These are phyloP conservation scores for Lasioglossum baleicum DNA, from an alignment of 1,140 invertebrate genomes.

Conservation along the genomic window DNA sequence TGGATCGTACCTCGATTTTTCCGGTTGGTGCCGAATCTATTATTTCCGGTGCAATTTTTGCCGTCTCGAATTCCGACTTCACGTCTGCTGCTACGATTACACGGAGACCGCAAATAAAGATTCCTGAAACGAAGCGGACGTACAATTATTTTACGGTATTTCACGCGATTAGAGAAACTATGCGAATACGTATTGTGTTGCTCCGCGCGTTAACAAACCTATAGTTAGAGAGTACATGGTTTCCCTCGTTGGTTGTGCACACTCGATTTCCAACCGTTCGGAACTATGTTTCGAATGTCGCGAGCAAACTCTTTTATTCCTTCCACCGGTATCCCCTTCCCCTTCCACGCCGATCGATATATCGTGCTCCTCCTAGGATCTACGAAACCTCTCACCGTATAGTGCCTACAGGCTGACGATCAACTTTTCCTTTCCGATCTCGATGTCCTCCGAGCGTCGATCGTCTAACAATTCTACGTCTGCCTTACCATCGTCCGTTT, in stretches of 20 bases:
- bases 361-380: too few species aligned
- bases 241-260: not conserved
- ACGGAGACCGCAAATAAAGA: conserved; percentile 63
- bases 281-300: not conserved
- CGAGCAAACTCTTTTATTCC: conserved; percentile 10
- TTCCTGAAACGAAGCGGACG: conserved; percentile 55
- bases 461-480: too few species aligned
- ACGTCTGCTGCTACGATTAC: conserved; percentile 64
- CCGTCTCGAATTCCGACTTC: conserved; percentile 70
- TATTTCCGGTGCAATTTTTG: conserved; percentile 80
- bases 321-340: not conserved
- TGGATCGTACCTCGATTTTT: conserved; percentile 74
- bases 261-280: not conserved
- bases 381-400: not conserved
- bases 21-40: conserved; percentile 74
- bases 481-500: too few species aligned
- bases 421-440: conserved; percentile 2
- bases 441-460: too few species aligned
- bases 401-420: not conserved
- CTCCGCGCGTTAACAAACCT: conserved; percentile 1
- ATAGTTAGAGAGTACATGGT: conserved; percentile 7
- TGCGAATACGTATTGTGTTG: not conserved
- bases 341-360: too few species aligned
- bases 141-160: not conserved
- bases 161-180: too few species aligned